Percentiles rank a stretch among this genome's conserved stretches.
Conservation (phyloP, 2,888 invertebrate genomes). For the Orthosia cruda region DNA sequence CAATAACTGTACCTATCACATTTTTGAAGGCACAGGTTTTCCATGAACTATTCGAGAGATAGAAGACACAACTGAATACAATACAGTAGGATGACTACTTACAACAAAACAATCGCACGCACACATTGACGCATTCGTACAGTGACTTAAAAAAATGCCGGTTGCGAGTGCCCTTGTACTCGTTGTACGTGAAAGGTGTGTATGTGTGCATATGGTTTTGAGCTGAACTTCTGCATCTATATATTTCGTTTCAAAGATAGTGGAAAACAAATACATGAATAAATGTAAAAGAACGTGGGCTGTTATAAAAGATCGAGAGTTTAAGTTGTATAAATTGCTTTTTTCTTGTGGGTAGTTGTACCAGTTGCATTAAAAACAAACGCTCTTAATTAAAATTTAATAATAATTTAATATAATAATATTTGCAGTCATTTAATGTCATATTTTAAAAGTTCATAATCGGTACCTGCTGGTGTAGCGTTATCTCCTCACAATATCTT, state of each 20-base stretch:
- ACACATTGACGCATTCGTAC: background rate
- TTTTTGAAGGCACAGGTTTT: slow-evolving; percentile 11
- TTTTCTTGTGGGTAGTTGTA: no score
- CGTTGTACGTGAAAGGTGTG: background rate
- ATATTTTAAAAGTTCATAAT: no score
- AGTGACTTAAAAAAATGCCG: background rate
- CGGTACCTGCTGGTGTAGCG: no score
- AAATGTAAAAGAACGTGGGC: slow-evolving; percentile 39
- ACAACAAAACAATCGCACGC: background rate
- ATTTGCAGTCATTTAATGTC: no score
- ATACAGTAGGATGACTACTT: background rate
- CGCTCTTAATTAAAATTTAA: no score
- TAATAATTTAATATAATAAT: no score
- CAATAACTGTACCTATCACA: background rate
- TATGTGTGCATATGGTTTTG: background rate
- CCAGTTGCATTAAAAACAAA: no score
- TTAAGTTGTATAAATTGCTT: slow-evolving; percentile 36
- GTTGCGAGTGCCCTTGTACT: no score
- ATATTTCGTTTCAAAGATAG: background rate
- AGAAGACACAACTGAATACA: background rate
- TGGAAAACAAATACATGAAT: slow-evolving; percentile 50
- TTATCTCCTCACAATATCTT: no score
- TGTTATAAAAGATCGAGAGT: slow-evolving; percentile 39
- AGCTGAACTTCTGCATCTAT: background rate
- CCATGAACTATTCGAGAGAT: no score